Evolutionary conservation across 2,888 invertebrate species (phyloP).

Genomic region (Ptilodon capucinus): DNA sequence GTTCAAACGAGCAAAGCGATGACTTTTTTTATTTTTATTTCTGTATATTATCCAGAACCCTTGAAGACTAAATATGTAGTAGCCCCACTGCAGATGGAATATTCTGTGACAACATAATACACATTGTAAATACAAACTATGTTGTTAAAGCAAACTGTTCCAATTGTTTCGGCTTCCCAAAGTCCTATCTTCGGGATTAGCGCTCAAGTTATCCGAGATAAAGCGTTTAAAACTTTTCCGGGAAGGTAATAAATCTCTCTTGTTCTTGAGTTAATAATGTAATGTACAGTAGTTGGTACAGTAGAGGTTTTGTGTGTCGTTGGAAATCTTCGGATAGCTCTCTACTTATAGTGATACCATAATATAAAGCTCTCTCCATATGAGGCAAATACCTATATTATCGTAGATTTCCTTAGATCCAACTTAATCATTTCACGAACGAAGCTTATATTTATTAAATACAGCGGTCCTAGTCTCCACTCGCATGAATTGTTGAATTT

Average conservation of each 20-base stretch:
- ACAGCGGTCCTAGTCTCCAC: too few species aligned
- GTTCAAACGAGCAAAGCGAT: too few species aligned
- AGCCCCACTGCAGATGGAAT: too few species aligned
- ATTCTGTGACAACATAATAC: neutral
- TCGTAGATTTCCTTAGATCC: neutral
- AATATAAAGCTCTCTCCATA: neutral
- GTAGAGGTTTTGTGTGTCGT: neutral
- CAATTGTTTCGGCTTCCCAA: neutral
- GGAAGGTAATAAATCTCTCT: conserved; percentile 23
- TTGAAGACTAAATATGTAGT: too few species aligned
- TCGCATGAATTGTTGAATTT: too few species aligned
- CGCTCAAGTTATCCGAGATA: conserved; percentile 17
- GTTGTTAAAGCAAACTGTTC: conserved; percentile 17
- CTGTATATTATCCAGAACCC: too few species aligned
- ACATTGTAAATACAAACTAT: neutral
- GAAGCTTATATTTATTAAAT: neutral
- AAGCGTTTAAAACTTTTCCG: conserved; percentile 20
- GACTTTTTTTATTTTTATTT: too few species aligned
- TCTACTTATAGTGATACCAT: neutral
- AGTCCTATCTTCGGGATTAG: conserved; percentile 14
- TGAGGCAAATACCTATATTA: too few species aligned
- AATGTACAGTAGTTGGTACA: conserved; percentile 12
- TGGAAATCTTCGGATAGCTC: neutral
- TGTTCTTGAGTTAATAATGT: conserved; percentile 25
- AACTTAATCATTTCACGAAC: neutral